Evolutionary conservation across 2,797 vertebrate species (phyloP), one percentile per base, ranked within the genome.

Genomic region (Rhynchonycteris naso): DNA sequence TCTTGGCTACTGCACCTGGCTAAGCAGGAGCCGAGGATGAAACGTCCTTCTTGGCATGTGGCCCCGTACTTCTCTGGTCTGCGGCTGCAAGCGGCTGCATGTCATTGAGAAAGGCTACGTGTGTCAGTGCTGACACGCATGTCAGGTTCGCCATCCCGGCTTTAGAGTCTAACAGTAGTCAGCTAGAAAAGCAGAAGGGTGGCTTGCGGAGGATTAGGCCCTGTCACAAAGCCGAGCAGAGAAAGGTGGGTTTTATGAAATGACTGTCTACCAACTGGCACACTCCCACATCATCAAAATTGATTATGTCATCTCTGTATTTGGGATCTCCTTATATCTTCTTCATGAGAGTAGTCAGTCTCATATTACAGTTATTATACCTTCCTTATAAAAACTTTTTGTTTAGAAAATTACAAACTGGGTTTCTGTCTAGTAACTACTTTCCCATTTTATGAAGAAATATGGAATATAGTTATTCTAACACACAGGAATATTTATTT

Each of bases 401-500:
- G 38, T 50, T 85, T 72, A 66, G 14, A 12, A 90, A 92, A 88
- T 92, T 30, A 87, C 19, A 95, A 91, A 86, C 28, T 15, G 79
- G 43, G 9, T 58, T 75, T 94, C 38, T 47, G 59, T 54, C 69
- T 66, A 87, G 65, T 38, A 80, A 90, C 13, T 12, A 86, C 59
- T 88, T 71, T 54, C 15, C 11, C 8, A n/a, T 93, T 95, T 91
- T 92, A 89, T 43, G 75, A 79, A 92, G 33, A 56, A 93, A 66
- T 54, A 28, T 47, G 22, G n/a, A 79, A 84, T 65, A 63, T 6
- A 71, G 33, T 38, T 87, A 91, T 65, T 94, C 38, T 92, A 87
- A 88, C 19, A 93, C 21, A 93, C 10, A 92, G 24, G 50, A 18
- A 79, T 68, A 86, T 58, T 90, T 90, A 78, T 50, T 91, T 88